phyloP scores from a whole-genome alignment of 2,888 invertebrate species.

The Lycia hirtaria region DNA sequence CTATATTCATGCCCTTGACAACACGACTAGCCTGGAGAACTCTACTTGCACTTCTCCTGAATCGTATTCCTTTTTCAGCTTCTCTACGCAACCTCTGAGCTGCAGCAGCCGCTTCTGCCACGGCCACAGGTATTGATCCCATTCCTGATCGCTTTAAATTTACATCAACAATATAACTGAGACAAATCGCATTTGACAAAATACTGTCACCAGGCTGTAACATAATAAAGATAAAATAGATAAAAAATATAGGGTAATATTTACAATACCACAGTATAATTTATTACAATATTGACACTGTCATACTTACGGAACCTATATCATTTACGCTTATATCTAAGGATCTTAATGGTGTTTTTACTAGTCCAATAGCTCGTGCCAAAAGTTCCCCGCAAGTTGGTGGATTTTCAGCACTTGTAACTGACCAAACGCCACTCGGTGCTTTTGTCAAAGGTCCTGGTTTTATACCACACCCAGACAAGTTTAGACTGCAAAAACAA shows the following conservation, averaged over 20 bases:
- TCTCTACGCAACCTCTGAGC: slow-evolving; percentile 75
- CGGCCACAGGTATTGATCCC: slow-evolving; percentile 70
- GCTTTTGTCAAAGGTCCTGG: slow-evolving; percentile 68
- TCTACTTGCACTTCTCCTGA: slow-evolving; percentile 76
- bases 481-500: slow-evolving; percentile 66
- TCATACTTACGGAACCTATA: slow-evolving; percentile 71
- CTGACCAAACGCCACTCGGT: slow-evolving; percentile 80
- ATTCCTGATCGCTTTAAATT: slow-evolving; percentile 80
- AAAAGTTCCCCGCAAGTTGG: slow-evolving; percentile 80
- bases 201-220: slow-evolving; percentile 72
- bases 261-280: neutral
- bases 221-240: neutral
- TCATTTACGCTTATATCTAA: slow-evolving; percentile 80
- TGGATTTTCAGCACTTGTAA: slow-evolving; percentile 74
- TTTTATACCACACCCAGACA: slow-evolving; percentile 80
- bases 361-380: slow-evolving; percentile 79
- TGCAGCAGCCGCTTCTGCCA: slow-evolving; percentile 78
- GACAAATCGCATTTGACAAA: slow-evolving; percentile 76
- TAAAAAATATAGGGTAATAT: neutral
- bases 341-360: slow-evolving; percentile 76
- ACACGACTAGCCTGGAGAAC: slow-evolving; percentile 77
- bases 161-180: slow-evolving; percentile 75
- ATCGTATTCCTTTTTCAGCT: slow-evolving; percentile 76
- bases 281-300: slow-evolving; percentile 26
- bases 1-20: slow-evolving; percentile 79